These are phyloP conservation scores for Tipula vernalis DNA, from an alignment of 2,888 invertebrate species.

Conservation along the genomic window DNA sequence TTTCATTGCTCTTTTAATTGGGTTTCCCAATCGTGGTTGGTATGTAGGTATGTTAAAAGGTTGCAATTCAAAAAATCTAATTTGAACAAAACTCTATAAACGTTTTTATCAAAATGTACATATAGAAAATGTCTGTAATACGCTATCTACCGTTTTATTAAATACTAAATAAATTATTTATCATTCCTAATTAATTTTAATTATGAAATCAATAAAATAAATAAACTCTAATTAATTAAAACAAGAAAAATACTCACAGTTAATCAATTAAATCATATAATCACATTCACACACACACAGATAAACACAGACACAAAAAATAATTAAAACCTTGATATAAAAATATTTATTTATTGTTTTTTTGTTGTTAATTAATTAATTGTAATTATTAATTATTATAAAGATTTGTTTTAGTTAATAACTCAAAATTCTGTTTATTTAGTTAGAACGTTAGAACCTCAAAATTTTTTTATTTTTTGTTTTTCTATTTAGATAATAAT, in stretches of 20 bases:
- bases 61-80: too few species aligned
- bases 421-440: background rate
- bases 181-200: background rate
- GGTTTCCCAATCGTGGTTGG: too few species aligned
- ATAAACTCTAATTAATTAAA: background rate
- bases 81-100: too few species aligned
- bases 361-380: background rate
- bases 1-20: too few species aligned
- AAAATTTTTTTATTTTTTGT: background rate
- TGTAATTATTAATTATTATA: background rate
- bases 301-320: background rate
- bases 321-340: background rate
- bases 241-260: background rate
- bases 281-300: background rate
- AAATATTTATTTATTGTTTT: background rate
- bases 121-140: background rate
- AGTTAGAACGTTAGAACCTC: background rate
- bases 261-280: too few species aligned
- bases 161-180: background rate
- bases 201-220: background rate
- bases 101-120: background rate
- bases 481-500: background rate
- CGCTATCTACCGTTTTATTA: background rate
- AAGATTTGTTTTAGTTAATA: background rate
- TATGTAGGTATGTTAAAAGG: too few species aligned